Percentiles rank a stretch among this genome's conserved stretches.
phyloP scores from a whole-genome alignment of 2,797 vertebrate genomes.

The Prionace glauca region DNA sequence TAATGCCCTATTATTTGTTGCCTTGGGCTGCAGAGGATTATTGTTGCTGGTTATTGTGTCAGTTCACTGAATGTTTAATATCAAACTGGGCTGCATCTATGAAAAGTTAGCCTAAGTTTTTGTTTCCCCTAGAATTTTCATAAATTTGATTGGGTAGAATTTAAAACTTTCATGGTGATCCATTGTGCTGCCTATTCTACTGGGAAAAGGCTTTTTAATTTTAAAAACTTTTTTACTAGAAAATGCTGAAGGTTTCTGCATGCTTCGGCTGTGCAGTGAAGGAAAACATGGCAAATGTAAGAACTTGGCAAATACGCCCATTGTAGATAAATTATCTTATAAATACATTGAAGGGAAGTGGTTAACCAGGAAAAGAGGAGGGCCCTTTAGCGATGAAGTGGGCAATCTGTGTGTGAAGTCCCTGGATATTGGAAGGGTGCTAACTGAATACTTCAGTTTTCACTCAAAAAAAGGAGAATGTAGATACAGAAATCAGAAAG shows the following conservation, averaged over 20 bases:
- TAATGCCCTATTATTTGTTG: not conserved
- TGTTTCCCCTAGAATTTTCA: not conserved
- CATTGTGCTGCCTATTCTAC: not conserved
- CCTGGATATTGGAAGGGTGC: too few species aligned
- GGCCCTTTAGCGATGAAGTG: too few species aligned
- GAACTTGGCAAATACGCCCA: not conserved
- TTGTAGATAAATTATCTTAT: not conserved
- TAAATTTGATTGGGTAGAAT: not conserved
- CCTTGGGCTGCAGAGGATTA: not conserved
- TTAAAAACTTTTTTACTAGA: not conserved
- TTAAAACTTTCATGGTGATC: not conserved
- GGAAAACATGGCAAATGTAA: not conserved
- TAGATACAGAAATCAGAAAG: too few species aligned
- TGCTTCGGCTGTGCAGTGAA: not conserved
- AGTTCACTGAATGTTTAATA: not conserved
- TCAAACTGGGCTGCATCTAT: not conserved
- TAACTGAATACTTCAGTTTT: too few species aligned
- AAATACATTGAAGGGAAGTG: too few species aligned
- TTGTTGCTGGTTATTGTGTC: not conserved
- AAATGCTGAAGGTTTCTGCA: not conserved
- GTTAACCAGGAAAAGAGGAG: too few species aligned
- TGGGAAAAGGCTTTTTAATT: not conserved
- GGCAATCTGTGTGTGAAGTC: too few species aligned
- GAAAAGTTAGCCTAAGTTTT: not conserved
- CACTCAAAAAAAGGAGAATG: too few species aligned